A percentile compares a stretch with the other conserved stretches of the same genome.
phyloP scores from a whole-genome alignment of 2,888 invertebrate genomes.

The Balanococcus diminutus region DNA sequence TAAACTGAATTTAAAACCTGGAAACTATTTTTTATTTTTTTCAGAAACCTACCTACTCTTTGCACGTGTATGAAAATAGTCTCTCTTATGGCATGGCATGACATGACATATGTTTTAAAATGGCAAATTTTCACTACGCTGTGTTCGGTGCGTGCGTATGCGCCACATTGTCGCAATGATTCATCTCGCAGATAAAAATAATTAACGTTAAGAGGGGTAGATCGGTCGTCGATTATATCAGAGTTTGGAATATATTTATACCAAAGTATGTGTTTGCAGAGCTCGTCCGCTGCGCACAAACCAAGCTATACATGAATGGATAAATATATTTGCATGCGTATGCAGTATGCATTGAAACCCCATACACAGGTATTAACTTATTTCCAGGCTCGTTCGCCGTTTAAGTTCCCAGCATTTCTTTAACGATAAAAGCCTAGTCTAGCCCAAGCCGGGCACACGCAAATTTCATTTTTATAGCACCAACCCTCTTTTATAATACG shows the following conservation, averaged over 20 bases:
- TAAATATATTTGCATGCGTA: not conserved
- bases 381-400: not conserved
- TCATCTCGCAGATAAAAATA: not conserved
- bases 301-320: not conserved
- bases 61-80: too few relatives aligned
- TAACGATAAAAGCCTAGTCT: not conserved
- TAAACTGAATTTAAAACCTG: too few relatives aligned
- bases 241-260: not conserved
- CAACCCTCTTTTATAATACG: constrained; percentile 26
- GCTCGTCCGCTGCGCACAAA: not conserved
- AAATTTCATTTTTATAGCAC: constrained; percentile 30
- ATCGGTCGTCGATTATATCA: not conserved
- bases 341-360: not conserved
- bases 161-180: not conserved
- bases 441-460: not conserved
- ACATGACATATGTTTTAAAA: not conserved
- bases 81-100: not conserved
- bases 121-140: not conserved
- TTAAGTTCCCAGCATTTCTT: not conserved
- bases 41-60: too few relatives aligned
- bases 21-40: too few relatives aligned
- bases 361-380: not conserved
- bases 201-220: not conserved
- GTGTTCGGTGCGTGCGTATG: not conserved
- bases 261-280: not conserved